Evolutionary conservation across 2,888 invertebrate species (phyloP).

Genomic region (Scrobipalpa atriplicella): DNA sequence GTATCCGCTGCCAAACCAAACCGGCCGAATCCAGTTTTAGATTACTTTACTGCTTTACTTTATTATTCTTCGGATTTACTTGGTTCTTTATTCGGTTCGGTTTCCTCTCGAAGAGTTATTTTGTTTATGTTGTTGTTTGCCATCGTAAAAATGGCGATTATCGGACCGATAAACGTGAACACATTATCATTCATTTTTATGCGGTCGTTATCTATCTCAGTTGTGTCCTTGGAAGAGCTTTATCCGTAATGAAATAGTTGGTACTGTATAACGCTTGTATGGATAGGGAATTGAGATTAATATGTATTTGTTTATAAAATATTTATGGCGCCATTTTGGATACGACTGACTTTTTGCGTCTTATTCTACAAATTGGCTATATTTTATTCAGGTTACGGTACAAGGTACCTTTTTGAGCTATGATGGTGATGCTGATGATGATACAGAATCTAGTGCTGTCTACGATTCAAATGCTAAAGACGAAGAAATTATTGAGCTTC

Average conservation of each 20-base stretch:
- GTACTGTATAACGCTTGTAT: not conserved
- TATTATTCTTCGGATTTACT: not conserved
- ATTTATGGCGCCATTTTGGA: too few relatives aligned
- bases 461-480: too few relatives aligned
- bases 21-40: slow-evolving; percentile 3
- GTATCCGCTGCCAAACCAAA: not conserved
- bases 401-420: too few relatives aligned
- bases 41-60: not conserved
- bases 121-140: slow-evolving; percentile 27
- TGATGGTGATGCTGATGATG: too few relatives aligned
- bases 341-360: too few relatives aligned
- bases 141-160: slow-evolving; percentile 25
- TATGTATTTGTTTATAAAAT: too few relatives aligned
- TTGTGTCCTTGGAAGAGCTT: slow-evolving; percentile 25
- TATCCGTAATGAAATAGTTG: slow-evolving; percentile 15
- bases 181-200: slow-evolving; percentile 27
- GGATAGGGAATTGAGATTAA: not conserved
- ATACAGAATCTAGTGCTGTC: too few relatives aligned
- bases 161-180: slow-evolving; percentile 29
- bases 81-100: not conserved
- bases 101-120: not conserved
- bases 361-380: too few relatives aligned
- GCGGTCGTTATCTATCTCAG: slow-evolving; percentile 17
- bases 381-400: too few relatives aligned
- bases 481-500: too few relatives aligned